Conservation (phyloP, 2,888 invertebrate species). For the Seira musarum region DNA sequence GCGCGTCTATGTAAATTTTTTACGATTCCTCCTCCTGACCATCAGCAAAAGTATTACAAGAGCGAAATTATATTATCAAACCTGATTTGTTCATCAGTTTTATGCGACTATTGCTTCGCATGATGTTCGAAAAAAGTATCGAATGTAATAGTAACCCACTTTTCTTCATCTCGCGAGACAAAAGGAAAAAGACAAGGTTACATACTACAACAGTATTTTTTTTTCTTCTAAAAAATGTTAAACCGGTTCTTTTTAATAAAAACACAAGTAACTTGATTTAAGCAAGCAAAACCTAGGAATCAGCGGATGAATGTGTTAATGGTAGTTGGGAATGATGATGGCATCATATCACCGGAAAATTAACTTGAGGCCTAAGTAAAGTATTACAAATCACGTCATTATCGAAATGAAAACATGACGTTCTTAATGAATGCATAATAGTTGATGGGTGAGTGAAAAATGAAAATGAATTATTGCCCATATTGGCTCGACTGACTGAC, state of each 20-base stretch:
- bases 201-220: not conserved
- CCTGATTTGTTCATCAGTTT: constrained; percentile 33
- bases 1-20: no score
- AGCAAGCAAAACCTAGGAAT: no score
- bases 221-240: not conserved
- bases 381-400: constrained; percentile 45
- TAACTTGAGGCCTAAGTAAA: no score
- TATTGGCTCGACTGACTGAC: no score
- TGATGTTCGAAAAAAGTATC: not conserved
- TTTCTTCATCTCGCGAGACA: no score
- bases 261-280: no score
- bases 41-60: constrained; percentile 53
- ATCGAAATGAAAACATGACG: constrained; percentile 18
- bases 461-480: constrained; percentile 40
- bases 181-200: constrained; percentile 56
- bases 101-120: not conserved
- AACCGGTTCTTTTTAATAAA: no score
- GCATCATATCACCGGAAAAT: constrained; percentile 38
- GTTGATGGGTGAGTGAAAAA: not conserved
- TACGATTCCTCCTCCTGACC: no score
- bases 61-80: constrained; percentile 40
- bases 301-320: no score
- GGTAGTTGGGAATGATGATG: constrained; percentile 31
- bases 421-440: not conserved
- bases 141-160: constrained; percentile 58